phyloP scores from a whole-genome alignment of 2,888 invertebrate species.

The Fissipunctia ypsillon region DNA sequence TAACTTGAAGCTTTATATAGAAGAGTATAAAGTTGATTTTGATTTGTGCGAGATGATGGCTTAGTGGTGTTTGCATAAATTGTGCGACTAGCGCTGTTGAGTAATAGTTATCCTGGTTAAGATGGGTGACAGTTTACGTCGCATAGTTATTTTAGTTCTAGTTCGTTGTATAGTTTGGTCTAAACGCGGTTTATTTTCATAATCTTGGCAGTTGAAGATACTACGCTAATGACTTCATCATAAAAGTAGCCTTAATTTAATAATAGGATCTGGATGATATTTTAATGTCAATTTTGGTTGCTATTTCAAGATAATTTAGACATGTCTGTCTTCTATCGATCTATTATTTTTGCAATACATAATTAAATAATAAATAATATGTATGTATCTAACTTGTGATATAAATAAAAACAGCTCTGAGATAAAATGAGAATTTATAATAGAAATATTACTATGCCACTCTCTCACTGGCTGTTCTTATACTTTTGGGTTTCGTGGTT shows the following conservation, averaged over 20 bases:
- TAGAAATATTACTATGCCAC: background rate
- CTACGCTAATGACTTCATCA: too few relatives aligned
- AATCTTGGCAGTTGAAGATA: background rate
- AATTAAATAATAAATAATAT: too few relatives aligned
- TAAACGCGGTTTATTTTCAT: slow-evolving; percentile 38
- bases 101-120: slow-evolving; percentile 64
- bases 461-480: too few relatives aligned
- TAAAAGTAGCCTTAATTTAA: too few relatives aligned
- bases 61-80: slow-evolving; percentile 59
- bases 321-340: background rate
- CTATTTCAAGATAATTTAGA: too few relatives aligned
- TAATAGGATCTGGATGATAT: background rate
- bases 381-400: background rate
- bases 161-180: slow-evolving; percentile 8
- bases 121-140: slow-evolving; percentile 50
- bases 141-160: slow-evolving; percentile 36
- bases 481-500: background rate
- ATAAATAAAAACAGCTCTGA: background rate
- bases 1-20: slow-evolving; percentile 42
- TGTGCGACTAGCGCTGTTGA: slow-evolving; percentile 60
- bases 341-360: background rate
- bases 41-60: slow-evolving; percentile 14
- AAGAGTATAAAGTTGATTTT: slow-evolving; percentile 33
- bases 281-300: too few relatives aligned
- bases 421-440: too few relatives aligned